phyloP scores from a whole-genome alignment of 2,888 invertebrate genomes.

The Allygus modestus region DNA sequence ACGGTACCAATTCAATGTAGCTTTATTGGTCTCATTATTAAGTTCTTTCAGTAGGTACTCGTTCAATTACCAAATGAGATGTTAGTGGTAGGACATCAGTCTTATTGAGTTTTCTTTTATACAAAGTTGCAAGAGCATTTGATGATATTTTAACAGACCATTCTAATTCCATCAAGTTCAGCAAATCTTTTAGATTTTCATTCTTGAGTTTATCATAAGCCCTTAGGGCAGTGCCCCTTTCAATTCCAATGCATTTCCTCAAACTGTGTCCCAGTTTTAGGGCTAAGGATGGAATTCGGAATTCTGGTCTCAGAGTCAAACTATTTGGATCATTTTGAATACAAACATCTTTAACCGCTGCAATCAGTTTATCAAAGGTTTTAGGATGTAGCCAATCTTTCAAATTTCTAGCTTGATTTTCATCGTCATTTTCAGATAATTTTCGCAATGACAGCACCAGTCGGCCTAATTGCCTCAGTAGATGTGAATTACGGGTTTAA shows the following conservation, averaged over 20 bases:
- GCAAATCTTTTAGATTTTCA: neutral
- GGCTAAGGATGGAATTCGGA: slow-evolving; percentile 23
- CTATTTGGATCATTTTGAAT: neutral
- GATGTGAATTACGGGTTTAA: too few species aligned
- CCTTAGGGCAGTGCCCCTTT: slow-evolving; percentile 15
- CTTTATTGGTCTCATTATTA: neutral
- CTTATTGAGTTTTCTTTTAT: slow-evolving; percentile 1
- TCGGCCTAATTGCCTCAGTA: neutral
- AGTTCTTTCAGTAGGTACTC: neutral
- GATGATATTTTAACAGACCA: slow-evolving; percentile 19
- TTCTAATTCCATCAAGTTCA: slow-evolving; percentile 29
- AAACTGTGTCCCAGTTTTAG: slow-evolving; percentile 23
- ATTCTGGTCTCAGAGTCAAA: neutral
- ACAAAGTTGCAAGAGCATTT: slow-evolving; percentile 26
- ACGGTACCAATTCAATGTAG: neutral
- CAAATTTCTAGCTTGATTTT: neutral
- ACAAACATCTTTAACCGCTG: neutral
- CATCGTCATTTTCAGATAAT: neutral
- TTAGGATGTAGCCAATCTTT: neutral
- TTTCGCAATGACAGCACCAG: neutral
- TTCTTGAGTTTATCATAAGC: neutral
- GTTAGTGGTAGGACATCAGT: neutral
- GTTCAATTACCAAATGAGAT: neutral
- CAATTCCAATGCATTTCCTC: slow-evolving; percentile 5
- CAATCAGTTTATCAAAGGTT: neutral